Percentiles rank a stretch among this genome's conserved stretches.
Evolutionary conservation across 2,113 vertebrate genomes (phyloP).

Genomic region (Grus americana): DNA sequence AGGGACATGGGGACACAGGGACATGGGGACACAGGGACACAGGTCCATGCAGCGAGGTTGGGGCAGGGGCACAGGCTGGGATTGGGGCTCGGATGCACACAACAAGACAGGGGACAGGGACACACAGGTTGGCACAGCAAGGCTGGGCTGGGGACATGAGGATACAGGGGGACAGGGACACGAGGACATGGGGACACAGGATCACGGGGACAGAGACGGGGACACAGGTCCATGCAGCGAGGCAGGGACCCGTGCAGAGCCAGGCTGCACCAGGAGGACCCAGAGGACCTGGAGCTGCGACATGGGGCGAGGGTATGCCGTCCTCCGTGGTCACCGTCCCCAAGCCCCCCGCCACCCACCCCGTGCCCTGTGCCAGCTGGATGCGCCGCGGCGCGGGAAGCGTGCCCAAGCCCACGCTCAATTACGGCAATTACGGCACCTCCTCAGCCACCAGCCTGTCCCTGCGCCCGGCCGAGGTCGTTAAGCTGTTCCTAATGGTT

Average conservation of each 20-base stretch:
- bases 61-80: not conserved
- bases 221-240: not conserved
- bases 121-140: not conserved
- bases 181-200: rapidly evolving
- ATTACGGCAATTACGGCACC: not conserved
- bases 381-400: not conserved
- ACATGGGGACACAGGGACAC: not conserved
- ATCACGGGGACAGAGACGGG: rapidly evolving
- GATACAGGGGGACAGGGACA: not conserved
- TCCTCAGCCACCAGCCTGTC: not conserved
- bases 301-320: rapidly evolving
- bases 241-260: not conserved
- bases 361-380: not conserved
- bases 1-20: not conserved
- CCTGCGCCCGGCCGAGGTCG: not conserved
- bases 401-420: not conserved
- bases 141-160: not conserved
- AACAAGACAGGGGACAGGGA: not conserved
- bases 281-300: not conserved
- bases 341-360: not conserved
- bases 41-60: not conserved
- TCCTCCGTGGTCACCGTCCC: not conserved
- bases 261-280: not conserved
- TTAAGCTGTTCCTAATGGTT: not conserved
- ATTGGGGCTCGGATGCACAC: not conserved